phyloP scores from a whole-genome alignment of 1,140 invertebrate genomes.

The Acromyrmex heyeri region DNA sequence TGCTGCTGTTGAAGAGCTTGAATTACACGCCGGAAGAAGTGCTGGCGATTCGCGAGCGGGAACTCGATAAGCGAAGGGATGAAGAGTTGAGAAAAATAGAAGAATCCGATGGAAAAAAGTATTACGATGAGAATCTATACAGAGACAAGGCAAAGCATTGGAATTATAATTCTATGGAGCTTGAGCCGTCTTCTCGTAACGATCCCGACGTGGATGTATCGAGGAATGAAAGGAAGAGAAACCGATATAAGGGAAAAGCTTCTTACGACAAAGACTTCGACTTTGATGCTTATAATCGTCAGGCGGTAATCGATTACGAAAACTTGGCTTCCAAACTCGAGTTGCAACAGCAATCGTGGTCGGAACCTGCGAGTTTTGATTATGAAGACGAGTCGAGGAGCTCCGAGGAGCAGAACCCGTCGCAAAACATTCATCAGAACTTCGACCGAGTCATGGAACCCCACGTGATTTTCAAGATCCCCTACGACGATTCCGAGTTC shows the following conservation, averaged over 20 bases:
- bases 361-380: constrained; percentile 46
- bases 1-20: constrained; percentile 82
- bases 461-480: constrained; percentile 84
- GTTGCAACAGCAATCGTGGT: constrained; percentile 58
- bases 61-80: constrained; percentile 77
- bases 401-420: constrained; percentile 33
- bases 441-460: constrained; percentile 82
- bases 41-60: constrained; percentile 81
- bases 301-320: constrained; percentile 84
- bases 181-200: constrained; percentile 11
- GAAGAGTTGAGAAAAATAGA: constrained; percentile 63
- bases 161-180: constrained; percentile 54
- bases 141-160: constrained; percentile 57
- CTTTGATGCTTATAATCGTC: constrained; percentile 81
- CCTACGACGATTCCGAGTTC: constrained; percentile 83
- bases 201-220: constrained; percentile 40
- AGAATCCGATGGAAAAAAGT: constrained; percentile 47
- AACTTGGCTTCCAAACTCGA: constrained; percentile 74
- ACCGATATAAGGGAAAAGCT: constrained; percentile 43
- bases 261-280: constrained; percentile 72
- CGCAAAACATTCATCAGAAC: constrained; percentile 57
- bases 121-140: constrained; percentile 36
- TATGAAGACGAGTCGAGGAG: constrained; percentile 54
- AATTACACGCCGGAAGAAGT: constrained; percentile 84
- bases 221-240: constrained; percentile 45